Base-by-base conservation (phyloP, 2,113 vertebrate species). In the Centropus unirufus region DNA sequence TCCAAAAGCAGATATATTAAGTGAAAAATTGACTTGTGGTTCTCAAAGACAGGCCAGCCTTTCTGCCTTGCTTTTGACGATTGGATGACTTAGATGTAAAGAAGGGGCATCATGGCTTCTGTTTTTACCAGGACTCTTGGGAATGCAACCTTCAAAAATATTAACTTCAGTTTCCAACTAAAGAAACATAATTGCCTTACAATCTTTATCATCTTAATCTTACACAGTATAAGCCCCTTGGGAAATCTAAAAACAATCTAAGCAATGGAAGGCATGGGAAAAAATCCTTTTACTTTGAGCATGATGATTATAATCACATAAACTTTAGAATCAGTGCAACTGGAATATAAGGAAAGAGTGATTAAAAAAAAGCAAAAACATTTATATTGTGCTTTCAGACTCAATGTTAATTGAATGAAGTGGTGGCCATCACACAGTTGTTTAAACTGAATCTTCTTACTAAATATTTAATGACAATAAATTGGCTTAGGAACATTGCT, bases 11-110 rank as follows among this genome's bases (percentile, higher is more conserved):
- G 88, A 97, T 97, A 97, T 93, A 98, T 98, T 98, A 98, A 98
- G 97, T 98, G 97, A 97, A 98, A 98, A 97, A 98, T 97, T 91
- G 95, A 98, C 96, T 96, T 96, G 97, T 90, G 97, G 96, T 94
- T 97, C 94, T 83, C 49, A 94, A 93, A 95, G 77, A 97, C 66
- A 97, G 90, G 91, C 84, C 92, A 88, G 66, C 8, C 29, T 95
- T 79, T 94, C 70, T 97, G 89, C 76, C 80, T 97, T 82, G 67
- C 67, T 93, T 96, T 92, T 93, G 93, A 96, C 68, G 93, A 84
- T 80, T 93, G 72, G 76, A 92, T 4, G n/a, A 73, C 83, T 90
- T 47, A 66, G 87, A 83, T 82, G 54, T 95, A 92, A 91, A 93
- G 80, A 79, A 94, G 89, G 47, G 47, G 67, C 61, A 62, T 87